Evolutionary conservation across 2,113 vertebrate species (phyloP), one percentile per base, ranked within the genome.

Genomic region (Dicentrarchus labrax): DNA sequence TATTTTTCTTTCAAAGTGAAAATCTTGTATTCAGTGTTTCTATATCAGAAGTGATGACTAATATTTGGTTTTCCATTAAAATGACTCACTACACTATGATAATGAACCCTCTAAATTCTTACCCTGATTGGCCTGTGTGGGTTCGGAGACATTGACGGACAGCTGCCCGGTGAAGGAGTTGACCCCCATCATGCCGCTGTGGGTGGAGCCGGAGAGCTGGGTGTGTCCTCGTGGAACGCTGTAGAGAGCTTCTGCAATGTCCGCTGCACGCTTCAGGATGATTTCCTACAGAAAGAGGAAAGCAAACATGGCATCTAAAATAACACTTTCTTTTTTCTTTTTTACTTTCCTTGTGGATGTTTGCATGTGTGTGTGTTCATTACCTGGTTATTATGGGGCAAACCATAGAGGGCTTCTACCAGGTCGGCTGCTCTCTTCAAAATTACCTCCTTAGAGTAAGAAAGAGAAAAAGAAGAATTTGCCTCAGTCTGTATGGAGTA

Each of bases 191-290:
- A 99, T 99, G 62, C 97, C 96, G 0, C 95, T 93, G 17, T 99
- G 98, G 85, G 97, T 96, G 0, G 98, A 96, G 47, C 97, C 94
- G 0, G 97, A 96, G 41, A 99, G 97, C 94, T 99, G 98, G 95
- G 96, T 97, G 95, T 99, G 98, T 92, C 97, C 98, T 85, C 98
- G 96, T 3, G 98, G 98, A 41, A 99, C 98, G 10, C 96, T 99
- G 95, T 99, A 99, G n/a, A 99, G 96, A 2, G 98, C 98, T 94
- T 99, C 98, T 0, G 98, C 98, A 0, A 99, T 99, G 93, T 99
- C 98, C 0, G 98, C 98, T 0, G 98, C 98, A 89, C 98, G 96
- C 93, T 99, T 99, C 88, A 99, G 95, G 89, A 99, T 98, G 86
- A 99, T 99, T 93, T 99, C 98, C 98, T 99, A 12, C 71, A 64